Percentiles rank a stretch among this genome's conserved stretches.
These are phyloP conservation scores for Esox masquinongy DNA, from an alignment of 2,797 vertebrate species.

Conservation along the genomic window DNA sequence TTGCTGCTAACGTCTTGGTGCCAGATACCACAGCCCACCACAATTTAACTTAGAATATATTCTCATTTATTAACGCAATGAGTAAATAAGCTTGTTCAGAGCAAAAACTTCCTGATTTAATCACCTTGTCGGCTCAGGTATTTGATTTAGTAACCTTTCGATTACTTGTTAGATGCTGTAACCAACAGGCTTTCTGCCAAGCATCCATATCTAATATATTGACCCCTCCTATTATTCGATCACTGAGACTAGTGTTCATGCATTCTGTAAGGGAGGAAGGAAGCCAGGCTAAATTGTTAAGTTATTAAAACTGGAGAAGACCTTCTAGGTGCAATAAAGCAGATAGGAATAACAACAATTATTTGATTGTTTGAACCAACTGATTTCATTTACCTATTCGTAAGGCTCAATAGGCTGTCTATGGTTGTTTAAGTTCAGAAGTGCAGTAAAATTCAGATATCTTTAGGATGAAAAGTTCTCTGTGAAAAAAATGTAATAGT, in stretches of 20 bases:
- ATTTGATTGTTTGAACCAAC: background rate
- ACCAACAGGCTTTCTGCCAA: too few species aligned
- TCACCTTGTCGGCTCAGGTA: too few species aligned
- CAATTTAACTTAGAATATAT: too few species aligned
- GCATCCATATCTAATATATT: too few species aligned
- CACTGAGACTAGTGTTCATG: background rate
- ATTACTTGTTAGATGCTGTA: too few species aligned
- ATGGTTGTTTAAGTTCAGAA: slow-evolving; percentile 8
- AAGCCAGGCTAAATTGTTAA: background rate
- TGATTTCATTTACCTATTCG: background rate
- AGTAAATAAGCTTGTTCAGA: too few species aligned
- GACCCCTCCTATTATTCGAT: background rate
- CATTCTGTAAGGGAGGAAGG: background rate
- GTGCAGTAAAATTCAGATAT: slow-evolving; percentile 14
- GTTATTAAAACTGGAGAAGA: background rate
- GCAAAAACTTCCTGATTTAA: too few species aligned
- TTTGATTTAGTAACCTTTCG: too few species aligned
- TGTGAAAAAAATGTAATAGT: slow-evolving; percentile 26
- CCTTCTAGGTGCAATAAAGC: background rate
- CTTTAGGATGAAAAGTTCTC: slow-evolving; percentile 24
- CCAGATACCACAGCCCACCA: too few species aligned
- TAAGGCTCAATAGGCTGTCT: background rate
- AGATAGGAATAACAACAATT: background rate
- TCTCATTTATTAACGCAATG: too few species aligned
- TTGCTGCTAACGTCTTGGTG: too few species aligned